Evolutionary conservation across 2,888 invertebrate genomes (phyloP), one percentile per base, ranked within the genome.

Genomic region (Tipula confusa): DNA sequence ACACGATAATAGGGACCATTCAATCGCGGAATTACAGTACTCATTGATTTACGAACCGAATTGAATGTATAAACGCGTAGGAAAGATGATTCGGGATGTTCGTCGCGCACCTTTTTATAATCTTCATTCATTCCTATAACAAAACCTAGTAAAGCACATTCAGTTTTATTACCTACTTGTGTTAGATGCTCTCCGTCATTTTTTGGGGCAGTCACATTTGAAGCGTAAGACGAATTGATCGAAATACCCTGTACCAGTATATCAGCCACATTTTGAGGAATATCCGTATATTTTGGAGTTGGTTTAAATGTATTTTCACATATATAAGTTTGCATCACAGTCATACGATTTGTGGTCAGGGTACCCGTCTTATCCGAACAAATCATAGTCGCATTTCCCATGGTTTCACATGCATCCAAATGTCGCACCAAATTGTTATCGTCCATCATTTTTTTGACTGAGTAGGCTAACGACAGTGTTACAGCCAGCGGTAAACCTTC

Each of bases 361-460:
- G 99, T 99, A 86, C 99, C 99, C 79, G 80, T 80, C 29, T 80
- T 80, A 80, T 80, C 80, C 4, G 80, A 29, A 29, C 80, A 80
- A 80, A 80, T 99, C 86, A 98, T 97, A 86, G 99, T 99, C 83
- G 99, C 99, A 91, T 99, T 99, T 87, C 99, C 99, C 99, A 99
- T 99, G 0, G 99, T 99, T 91, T 99, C 99, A 91, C 99, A 99
- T 15, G 99, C 99, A 91, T 99, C 99, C 91, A 99, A 92, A 91
- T 99, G 99, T 84, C 99, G 94, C 84, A 99, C 99, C 89, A 99
- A 91, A 90, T 99, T 99, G 93, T 99, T 99, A 92, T 99, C 99
- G 91, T 97, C 96, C 99, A 99, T 99, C 99, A 99, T 99, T 98
- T 99, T 98, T 97, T 98, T 99, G 87, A 99, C 99, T 87, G 99